Base-by-base conservation (phyloP, 2,797 vertebrate species). In the Sebastes miniatus region DNA sequence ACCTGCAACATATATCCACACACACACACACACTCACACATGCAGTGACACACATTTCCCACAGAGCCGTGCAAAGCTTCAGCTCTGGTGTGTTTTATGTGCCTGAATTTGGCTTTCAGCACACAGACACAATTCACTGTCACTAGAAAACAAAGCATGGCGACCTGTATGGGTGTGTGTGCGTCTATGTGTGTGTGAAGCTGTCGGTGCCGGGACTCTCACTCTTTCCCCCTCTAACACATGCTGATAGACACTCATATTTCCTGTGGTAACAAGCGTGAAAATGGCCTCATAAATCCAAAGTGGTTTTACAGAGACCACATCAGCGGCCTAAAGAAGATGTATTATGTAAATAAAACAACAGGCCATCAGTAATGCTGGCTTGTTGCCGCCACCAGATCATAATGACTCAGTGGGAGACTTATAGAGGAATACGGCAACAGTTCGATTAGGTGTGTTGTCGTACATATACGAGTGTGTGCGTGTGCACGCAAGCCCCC, bases 341-440 rank as follows among this genome's bases (percentile, higher is more conserved):
- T 83, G 89, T 93, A 91, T 92, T 92, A 92, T 94, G 91, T 94
- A 95, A 94, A 95, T 94, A 94, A 95, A 95, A 95, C 93, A 94
- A 94, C 87, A 91, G 73, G 83, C 88, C 83, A 91, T 92, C 90
- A 91, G 91, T 92, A 92, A 93, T 81, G 80, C 88, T 83, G 86
- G 89, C 89, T 89, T 74, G 84, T 82, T 68, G 84, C 82, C 72
- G 73, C 88, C 86, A 83, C 79, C 67, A 77, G 80, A 87, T 94
- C 90, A 91, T 93, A 93, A 94, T 93, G 91, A 91, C 91, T 90
- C 92, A 85, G 89, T 81, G 89, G 92, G 91, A 91, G 89, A 90
- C 86, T 85, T 92, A 93, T 80, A 90, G 90, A 66, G 83, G 83
- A 87, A 90, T 87, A 78, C 47, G 62, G 86, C 89, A 89, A 91